Base-by-base conservation (phyloP, 2,888 invertebrate species). In the Drosophila quinaria region DNA sequence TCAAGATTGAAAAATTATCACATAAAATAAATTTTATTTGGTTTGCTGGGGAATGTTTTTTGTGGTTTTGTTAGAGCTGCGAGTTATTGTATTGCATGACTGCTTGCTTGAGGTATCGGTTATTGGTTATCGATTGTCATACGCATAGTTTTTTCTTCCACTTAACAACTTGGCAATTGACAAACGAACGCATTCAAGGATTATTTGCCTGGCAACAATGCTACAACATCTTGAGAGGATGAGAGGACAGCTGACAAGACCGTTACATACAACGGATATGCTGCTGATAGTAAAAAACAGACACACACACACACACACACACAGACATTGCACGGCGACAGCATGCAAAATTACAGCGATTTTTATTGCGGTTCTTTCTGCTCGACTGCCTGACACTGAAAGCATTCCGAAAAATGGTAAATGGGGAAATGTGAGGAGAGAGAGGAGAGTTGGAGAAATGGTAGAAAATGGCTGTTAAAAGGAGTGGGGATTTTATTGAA, bases 301-400 rank as follows among this genome's bases (percentile, higher is more conserved):
- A 61, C 49, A 58, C 33, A 47, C 22, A 47, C 8, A 19, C 11
- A 10, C 13, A 47, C 10, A 37, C 13, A 17, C 41, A 29, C 41
- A 35, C 42, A 47, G 41, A 41, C 15, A 52, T 35, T 42, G 39
- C 25, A 46, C 61, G 64, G 50, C 74, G 76, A 60, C 55, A 74
- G 69, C 70, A 82, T 83, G 78, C 72, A 78, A 86, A 88, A 83
- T 88, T 77, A 82, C 74, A 82, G 77, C 68, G 65, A 82, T 88
- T 86, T 83, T 83, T 83, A 83, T 86, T 88, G 83, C 72, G 83
- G 80, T 70, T 76, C 76, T 81, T 69, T 76, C 76, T 79, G 85
- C 85, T 81, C 81, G 78, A 75, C 66, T 87, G 86, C 76, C 70
- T 72, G 74, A 69, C 64, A 78, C 79, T 49, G 60, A 52, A 60